Base-by-base conservation (phyloP, 2,888 invertebrate genomes). In the Drosophila ezoana region DNA sequence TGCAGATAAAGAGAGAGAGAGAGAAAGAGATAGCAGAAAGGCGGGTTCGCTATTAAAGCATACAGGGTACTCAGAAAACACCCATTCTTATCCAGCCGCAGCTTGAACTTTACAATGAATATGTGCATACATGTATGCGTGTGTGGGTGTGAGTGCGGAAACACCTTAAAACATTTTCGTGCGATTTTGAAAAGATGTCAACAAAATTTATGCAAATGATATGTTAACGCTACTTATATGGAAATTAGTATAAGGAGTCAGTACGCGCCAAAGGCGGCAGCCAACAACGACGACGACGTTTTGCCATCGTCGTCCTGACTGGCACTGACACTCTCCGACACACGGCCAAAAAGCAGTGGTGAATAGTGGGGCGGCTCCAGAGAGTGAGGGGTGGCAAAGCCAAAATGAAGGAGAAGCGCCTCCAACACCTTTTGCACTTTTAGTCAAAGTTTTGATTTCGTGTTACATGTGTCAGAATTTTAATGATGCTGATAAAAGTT, bases 101-200 rank as follows among this genome's bases (percentile, higher is more conserved):
- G 45, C 10, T 45, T 38, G 32, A 61, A 52, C 60, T 52, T 57
- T 64, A 60, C 72, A 61, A 62, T 62, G 58, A 61, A 14, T 54
- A 9, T 61, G n/a, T 44, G 20, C 2, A 49, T 2, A 18, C 4
- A 28, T 53, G 23, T 10, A 53, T 48, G 44, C 44, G 32, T 49
- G 51, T 51, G 47, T 49, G 43, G 61, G 62, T 62, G 63, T 52
- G 65, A 68, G 64, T 49, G 72, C 67, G 88, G 76, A 76, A 78
- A 79, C 84, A 90, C 89, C 89, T 90, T 87, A 81, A 90, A 84
- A 89, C 88, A 89, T 90, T 90, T 89, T 80, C 89, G 89, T 90
- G 87, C 84, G 89, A 86, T 90, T 89, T 87, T 90, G 90, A 89
- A 90, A 90, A 90, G 86, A 90, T 90, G 90, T 90, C 89, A 90